Percentiles rank a stretch among this genome's conserved stretches.
Conservation (phyloP, 2,888 invertebrate genomes). For the Folsomia candida region DNA sequence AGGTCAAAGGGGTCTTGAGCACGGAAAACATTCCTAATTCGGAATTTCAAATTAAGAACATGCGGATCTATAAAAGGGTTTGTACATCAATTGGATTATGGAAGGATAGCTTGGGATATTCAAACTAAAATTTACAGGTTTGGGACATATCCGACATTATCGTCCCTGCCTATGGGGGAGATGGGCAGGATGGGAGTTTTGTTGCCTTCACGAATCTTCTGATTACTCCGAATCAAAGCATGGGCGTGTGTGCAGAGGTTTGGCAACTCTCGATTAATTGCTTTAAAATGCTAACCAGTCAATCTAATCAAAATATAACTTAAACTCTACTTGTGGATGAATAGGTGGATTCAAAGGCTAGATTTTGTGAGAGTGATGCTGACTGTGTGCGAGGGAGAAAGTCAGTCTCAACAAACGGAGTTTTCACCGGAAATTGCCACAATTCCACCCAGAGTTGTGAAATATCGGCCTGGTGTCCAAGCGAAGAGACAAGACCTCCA, state of each 20-base stretch:
- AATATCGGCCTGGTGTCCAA: constrained; percentile 57
- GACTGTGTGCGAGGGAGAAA: constrained; percentile 15
- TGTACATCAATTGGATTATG: no score
- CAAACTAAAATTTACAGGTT: no score
- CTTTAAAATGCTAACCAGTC: no score
- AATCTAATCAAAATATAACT: no score
- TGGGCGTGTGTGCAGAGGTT: constrained; percentile 54
- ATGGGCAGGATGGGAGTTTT: constrained; percentile 54
- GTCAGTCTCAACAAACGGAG: constrained; percentile 49
- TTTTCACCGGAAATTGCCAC: constrained; percentile 56
- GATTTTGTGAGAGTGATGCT: neutral
- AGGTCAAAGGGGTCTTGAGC: constrained; percentile 57
- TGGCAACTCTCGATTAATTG: no score
- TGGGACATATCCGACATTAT: constrained; percentile 59
- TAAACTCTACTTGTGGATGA: neutral
- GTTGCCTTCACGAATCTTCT: constrained; percentile 59
- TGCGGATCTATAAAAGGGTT: constrained; percentile 50
- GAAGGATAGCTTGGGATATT: no score
- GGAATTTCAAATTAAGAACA: constrained; percentile 33
- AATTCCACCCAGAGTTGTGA: constrained; percentile 52
- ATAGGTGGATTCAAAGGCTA: neutral
- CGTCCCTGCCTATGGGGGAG: constrained; percentile 56
- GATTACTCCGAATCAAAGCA: constrained; percentile 55
- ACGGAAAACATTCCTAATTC: constrained; percentile 50
- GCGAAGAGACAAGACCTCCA: constrained; percentile 51